Evolutionary conservation across 2,113 vertebrate species (phyloP), one percentile per base, ranked within the genome.

Genomic region (Oreochromis aureus): DNA sequence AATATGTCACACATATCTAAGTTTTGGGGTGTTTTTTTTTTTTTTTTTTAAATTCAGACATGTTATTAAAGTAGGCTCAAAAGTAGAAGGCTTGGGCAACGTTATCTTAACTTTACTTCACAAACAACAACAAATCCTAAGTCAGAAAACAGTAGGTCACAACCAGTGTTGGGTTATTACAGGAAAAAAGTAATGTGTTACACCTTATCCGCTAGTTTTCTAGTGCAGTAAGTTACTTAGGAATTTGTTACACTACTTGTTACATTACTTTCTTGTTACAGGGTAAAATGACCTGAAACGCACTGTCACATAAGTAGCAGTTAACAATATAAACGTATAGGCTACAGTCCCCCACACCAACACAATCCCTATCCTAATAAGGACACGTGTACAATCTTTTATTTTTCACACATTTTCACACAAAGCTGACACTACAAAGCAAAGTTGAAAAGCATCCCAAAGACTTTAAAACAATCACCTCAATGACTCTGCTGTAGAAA

Each of bases 11-110:
- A 8, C n/a, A 71, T 44, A 69, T 3, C 36, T 41, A 41, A 0
- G 36, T 69, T 69, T 15, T 1, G 0, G 44, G 44, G 15, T 7
- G 6, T 51, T 18, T 16, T 24, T 13, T 11, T 6, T 3, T 51
- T 63, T 19, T 1, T 0, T 10, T 12, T 18, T 51, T 56, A 32
- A 0, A 36, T 19, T 5, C 5, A 63, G 32, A 36, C 6, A 19
- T 36, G 34, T 71, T 73, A 44, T 16, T 46, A 16, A 73, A 46
- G 13, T 16, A 46, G 39, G 39, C 39, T 46, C 0, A 73, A 73
- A 73, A 46, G 2, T 46, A 73, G 2, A 0, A 46, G 66, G 5
- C 22, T 73, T 27, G 39, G 39, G 22, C 8, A 73, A 46, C 22
- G 10, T 10, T 73, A 24, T 39, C 39, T 73, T 46, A 18, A 0